Conservation (phyloP, 2,113 vertebrate genomes). For the Trochalopteron elliotii region DNA sequence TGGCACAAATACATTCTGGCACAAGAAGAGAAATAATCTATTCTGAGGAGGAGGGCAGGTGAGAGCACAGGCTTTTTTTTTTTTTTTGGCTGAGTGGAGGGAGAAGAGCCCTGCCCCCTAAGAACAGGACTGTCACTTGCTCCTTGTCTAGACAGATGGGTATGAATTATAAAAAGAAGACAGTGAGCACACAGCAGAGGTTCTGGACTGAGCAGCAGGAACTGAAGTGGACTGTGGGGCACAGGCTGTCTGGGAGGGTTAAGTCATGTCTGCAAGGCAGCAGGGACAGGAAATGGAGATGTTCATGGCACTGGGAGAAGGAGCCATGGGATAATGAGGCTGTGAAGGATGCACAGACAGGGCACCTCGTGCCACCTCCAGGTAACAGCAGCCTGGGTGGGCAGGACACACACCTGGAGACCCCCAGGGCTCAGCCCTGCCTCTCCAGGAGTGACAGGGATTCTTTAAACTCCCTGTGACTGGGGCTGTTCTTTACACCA, state of each 20-base stretch:
- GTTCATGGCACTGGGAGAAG: neutral
- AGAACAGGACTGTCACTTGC: neutral
- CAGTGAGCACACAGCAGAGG: conserved; percentile 6
- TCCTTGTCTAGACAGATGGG: conserved; percentile 48
- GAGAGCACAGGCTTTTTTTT: neutral
- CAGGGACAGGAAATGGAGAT: conserved; percentile 20
- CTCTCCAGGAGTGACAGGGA: neutral
- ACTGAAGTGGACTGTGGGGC: neutral
- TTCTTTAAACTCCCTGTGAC: neutral
- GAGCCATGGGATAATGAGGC: neutral
- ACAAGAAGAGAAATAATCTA: neutral
- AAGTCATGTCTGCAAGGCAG: conserved; percentile 66
- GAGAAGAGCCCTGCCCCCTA: neutral
- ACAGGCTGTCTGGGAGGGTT: conserved; percentile 48
- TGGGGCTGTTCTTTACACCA: neutral
- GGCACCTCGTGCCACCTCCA: neutral
- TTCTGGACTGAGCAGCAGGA: conserved; percentile 11
- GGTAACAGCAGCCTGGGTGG: neutral
- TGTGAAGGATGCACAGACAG: neutral
- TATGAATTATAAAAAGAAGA: conserved; percentile 36
- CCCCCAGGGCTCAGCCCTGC: neutral
- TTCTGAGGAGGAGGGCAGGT: conserved; percentile 37
- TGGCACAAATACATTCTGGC: conserved; percentile 27
- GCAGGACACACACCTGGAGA: neutral
- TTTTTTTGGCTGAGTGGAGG: neutral